Conservation (phyloP, 2,113 vertebrate species). For the Chionis minor region DNA sequence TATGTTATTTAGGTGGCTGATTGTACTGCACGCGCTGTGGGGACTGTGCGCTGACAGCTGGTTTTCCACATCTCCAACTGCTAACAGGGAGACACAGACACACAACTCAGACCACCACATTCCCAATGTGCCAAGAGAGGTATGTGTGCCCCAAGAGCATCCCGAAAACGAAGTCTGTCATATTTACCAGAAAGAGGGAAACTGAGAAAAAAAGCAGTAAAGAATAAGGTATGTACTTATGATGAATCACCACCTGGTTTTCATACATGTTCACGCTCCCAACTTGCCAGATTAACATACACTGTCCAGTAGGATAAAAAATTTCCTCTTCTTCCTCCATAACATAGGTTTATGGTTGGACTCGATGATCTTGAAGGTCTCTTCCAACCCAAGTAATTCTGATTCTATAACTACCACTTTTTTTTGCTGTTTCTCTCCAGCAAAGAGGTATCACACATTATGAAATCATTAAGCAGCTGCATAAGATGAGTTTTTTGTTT, state of each 20-base stretch:
- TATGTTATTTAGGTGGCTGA: accelerated
- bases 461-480: background rate
- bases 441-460: background rate
- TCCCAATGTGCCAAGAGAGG: background rate
- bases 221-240: background rate
- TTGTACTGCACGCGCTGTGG: background rate
- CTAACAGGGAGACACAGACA: background rate
- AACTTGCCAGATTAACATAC: background rate
- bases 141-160: background rate
- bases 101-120: background rate
- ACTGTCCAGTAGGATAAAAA: background rate
- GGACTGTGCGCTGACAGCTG: background rate
- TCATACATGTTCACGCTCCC: background rate
- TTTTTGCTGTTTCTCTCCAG: background rate
- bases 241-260: background rate
- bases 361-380: too few relatives aligned
- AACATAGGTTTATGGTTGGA: too few relatives aligned
- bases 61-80: background rate
- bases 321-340: background rate
- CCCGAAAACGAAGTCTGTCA: background rate
- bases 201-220: background rate
- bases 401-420: background rate
- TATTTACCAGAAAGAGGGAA: background rate
- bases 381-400: too few relatives aligned
- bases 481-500: background rate